Evolutionary conservation across 2,113 vertebrate genomes (phyloP), one percentile per base, ranked within the genome.

Genomic region (Atherinomorus stipes): DNA sequence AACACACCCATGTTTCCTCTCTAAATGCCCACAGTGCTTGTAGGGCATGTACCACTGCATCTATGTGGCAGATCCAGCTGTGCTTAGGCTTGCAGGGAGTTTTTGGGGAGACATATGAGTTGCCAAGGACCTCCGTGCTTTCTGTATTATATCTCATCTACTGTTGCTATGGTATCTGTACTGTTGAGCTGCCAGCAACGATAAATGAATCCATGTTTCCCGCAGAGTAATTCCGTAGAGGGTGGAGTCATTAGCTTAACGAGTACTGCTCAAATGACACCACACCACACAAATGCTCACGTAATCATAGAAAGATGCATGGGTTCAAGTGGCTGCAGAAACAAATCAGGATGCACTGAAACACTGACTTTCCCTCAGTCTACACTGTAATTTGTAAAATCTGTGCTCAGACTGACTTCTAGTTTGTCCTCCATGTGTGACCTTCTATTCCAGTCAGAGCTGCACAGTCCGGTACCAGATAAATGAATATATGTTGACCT

Each of bases 141-240:
- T 59, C 78, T 72, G 76, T 84, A 67, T 53, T 66, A 57, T 77
- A 71, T 82, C 80, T 44, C 71, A 3, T 74, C 68, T 85, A 64
- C 82, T 25, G 88, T 85, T 82, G 81, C 84, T 72, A 80, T 78
- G 79, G 85, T 75, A 78, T 82, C 85, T 72, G 81, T 51, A 80
- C 54, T 71, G 72, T 80, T 80, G 71, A 49, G 11, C 54, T 79
- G 82, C 81, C 85, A 80, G 56, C 15, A 8, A 56, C 67, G 26
- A 85, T 80, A 72, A 85, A 85, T 62, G 83, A 78, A 76, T 68
- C 74, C 81, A 52, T 70, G 76, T 85, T 86, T 86, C 84, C 76
- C 28, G 8, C 68, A 11, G 75, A 83, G 60, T 2, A 13, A 44
- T 78, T 78, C 74, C 22, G 12, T 31, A 6, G 74, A 80, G 73